Evolutionary conservation across 2,113 vertebrate genomes (phyloP), one percentile per base, ranked within the genome.

Genomic region (Todiramphus saurophagus): DNA sequence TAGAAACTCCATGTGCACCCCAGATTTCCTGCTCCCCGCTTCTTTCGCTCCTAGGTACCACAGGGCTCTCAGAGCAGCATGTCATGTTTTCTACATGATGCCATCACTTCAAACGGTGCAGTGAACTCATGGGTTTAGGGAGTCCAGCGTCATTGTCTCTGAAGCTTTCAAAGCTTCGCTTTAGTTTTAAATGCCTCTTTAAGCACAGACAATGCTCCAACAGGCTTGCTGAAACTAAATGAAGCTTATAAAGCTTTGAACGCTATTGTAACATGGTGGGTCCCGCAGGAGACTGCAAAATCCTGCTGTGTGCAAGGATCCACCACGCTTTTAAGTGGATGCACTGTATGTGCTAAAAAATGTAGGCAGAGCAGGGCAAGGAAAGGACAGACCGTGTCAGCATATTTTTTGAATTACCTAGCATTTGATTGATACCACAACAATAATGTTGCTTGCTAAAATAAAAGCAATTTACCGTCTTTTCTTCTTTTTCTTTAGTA

Each of bases 211-310:
- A 94, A 96, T 94, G 93, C 94, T 94, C 75, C 90, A 82, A 77
- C 68, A 94, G 90, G 89, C 92, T 91, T 91, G 94, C 92, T 93
- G 95, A 92, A 97, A 94, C 90, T 88, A 93, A 96, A 96, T 89
- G 97, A 96, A 96, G 97, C 96, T 97, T 96, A 96, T 87, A 91
- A 96, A 97, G 96, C 95, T 96, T 97, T 96, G 87, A 95, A 94
- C 1, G 62, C 94, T 96, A 92, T 96, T 96, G 93, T 96, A 74
- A 87, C 60, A 83, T 46, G 77, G 91, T 89, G 81, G 87, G 85
- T 96, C 91, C 95, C 48, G 55, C 96, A 96, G 79, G 94, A 97
- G 94, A 69, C 90, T 94, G 83, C 81, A 97, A 94, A 96, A 95
- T 94, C 91, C 96, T 87, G 90, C 94, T 96, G 90, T 60, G 90